Evolutionary conservation across 2,888 invertebrate species (phyloP).

Genomic region (Hetaerina titia): DNA sequence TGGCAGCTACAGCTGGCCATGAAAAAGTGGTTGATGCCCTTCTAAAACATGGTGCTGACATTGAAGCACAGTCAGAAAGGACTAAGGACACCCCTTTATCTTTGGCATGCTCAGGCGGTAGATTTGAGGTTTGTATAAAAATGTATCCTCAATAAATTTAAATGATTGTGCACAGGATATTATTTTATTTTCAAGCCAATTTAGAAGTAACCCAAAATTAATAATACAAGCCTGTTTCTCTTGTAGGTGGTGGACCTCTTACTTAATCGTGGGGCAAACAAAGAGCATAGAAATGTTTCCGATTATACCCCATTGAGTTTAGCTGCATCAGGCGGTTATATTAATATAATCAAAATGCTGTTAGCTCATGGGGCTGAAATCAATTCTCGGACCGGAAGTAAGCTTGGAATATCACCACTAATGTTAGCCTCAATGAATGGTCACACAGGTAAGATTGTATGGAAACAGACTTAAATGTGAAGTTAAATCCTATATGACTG

Average conservation of each 20-base stretch:
- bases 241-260: conserved; percentile 91
- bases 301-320: conserved; percentile 99
- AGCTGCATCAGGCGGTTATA: conserved; percentile 98
- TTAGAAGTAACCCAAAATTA: neutral
- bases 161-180: too few relatives aligned
- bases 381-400: conserved; percentile 97
- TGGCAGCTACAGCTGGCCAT: conserved; percentile 98
- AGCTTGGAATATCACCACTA: conserved; percentile 98
- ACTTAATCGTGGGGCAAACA: conserved; percentile 93
- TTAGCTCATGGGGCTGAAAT: conserved; percentile 98
- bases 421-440: conserved; percentile 99
- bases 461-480: neutral
- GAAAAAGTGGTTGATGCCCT: conserved; percentile 95
- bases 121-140: conserved; percentile 86
- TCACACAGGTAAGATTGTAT: conserved; percentile 81
- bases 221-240: conserved; percentile 30
- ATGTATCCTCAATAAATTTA: too few relatives aligned
- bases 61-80: conserved; percentile 98
- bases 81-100: conserved; percentile 99
- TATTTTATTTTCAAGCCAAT: too few relatives aligned
- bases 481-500: conserved; percentile 41
- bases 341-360: conserved; percentile 97
- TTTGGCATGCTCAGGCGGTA: conserved; percentile 97
- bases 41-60: conserved; percentile 95
- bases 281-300: conserved; percentile 98